phyloP scores from a whole-genome alignment of 2,888 invertebrate genomes.

The Synergus itoensis region DNA sequence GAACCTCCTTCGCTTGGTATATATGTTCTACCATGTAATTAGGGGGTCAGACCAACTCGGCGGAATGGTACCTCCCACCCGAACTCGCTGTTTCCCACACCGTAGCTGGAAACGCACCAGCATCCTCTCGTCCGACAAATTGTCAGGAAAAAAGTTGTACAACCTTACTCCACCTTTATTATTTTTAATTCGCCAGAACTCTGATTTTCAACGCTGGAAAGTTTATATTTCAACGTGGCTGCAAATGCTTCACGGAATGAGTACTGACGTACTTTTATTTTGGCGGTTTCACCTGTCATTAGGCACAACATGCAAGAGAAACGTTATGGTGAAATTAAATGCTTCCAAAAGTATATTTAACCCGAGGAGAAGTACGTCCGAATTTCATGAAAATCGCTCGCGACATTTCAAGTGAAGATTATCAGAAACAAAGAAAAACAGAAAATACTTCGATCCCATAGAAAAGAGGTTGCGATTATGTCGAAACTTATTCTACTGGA shows the following conservation, averaged over 20 bases:
- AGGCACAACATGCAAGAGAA: slow-evolving; percentile 12
- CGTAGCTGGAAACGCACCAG: slow-evolving; percentile 50
- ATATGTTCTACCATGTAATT: slow-evolving; percentile 74
- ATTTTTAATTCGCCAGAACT: slow-evolving; percentile 32
- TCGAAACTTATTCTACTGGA: too few species aligned
- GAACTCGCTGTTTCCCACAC: slow-evolving; percentile 50
- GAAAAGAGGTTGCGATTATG: too few species aligned
- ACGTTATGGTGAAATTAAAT: slow-evolving; percentile 5
- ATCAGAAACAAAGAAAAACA: not conserved
- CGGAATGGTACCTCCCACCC: slow-evolving; percentile 55
- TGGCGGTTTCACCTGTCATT: slow-evolving; percentile 23
- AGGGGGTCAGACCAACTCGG: slow-evolving; percentile 65
- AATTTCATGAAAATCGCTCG: not conserved
- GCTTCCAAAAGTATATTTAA: slow-evolving; percentile 6
- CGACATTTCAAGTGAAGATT: not conserved
- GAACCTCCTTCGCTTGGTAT: slow-evolving; percentile 65
- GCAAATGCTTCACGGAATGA: not conserved
- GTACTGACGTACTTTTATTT: slow-evolving; percentile 24
- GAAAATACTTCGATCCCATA: not conserved
- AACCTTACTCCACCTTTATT: slow-evolving; percentile 18
- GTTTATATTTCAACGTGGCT: slow-evolving; percentile 10
- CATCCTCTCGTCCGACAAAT: slow-evolving; percentile 42
- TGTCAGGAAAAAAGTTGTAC: slow-evolving; percentile 36
- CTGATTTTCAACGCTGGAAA: slow-evolving; percentile 32
- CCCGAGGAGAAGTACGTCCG: not conserved